Evolutionary conservation across 2,888 invertebrate genomes (phyloP), one percentile per base, ranked within the genome.

Genomic region (Allophyes oxyacanthae): DNA sequence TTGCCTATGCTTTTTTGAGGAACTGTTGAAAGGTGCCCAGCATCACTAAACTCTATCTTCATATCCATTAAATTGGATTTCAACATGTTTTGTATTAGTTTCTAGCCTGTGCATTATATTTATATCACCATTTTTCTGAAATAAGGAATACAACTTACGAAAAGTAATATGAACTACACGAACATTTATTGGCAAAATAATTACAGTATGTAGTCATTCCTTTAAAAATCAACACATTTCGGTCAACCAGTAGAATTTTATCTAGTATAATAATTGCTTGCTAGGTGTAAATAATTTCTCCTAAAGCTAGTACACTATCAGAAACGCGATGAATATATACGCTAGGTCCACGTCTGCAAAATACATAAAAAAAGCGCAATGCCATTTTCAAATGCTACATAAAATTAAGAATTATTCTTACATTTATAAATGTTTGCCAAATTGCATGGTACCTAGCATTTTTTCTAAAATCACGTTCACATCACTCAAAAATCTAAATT

Each of bases 331-430:
- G n/a, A 9, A 34, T 34, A 20, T 9, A 3, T 38, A 20, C 0
- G 10, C 28, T 48, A 55, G 49, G 52, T 79, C 77, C 75, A 77
- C 78, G 77, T 77, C 70, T 46, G 60, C 77, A 78, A 77, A 77
- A 53, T 49, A 59, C 25, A 25, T 20, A 28, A 28, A 8, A 66
- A 62, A 65, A 61, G 42, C 43, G 45, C 33, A 67, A 57, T 66
- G 59, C 62, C 67, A 66, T 78, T 71, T 73, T 59, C 55, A 56
- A 57, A 44, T 56, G 48, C 14, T 28, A 42, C 46, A 42, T 33
- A 54, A 44, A 44, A 40, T 49, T 54, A n/a, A n/a, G n/a, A 4
- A 7, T 45, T 43, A 57, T 43, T 52, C 56, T 60, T 71, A 64
- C 66, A 33, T 6, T 6, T 25, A 25, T 45, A 59, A 20, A 74